phyloP scores from a whole-genome alignment of 2,113 vertebrate genomes.

The Ammodytes marinus region DNA sequence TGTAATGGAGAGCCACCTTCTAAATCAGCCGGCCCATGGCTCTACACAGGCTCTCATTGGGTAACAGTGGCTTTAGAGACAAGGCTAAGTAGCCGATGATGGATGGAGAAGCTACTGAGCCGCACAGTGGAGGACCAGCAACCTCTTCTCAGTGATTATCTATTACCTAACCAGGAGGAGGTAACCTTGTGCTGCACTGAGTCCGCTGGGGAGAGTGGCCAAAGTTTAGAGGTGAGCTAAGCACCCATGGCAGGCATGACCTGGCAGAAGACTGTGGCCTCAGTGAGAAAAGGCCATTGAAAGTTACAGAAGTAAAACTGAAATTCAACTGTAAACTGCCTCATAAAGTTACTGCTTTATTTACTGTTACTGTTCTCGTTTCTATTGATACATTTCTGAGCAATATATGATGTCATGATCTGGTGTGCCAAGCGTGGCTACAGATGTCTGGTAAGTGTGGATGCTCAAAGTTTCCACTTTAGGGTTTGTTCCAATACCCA shows the following conservation, averaged over 20 bases:
- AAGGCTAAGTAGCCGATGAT: conserved; percentile 59
- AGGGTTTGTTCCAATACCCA: too few relatives aligned
- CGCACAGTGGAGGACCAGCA: conserved; percentile 46
- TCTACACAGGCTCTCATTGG: conserved; percentile 78
- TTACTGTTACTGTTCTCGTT: not conserved
- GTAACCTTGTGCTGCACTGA: conserved; percentile 57
- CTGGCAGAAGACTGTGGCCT: conserved; percentile 14
- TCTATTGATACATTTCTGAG: not conserved
- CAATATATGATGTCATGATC: not conserved
- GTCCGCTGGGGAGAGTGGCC: conserved; percentile 15
- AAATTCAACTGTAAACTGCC: not conserved
- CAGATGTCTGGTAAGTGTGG: not conserved
- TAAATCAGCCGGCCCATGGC: conserved; percentile 72
- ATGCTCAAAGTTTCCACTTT: not conserved
- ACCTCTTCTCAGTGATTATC: conserved; percentile 76
- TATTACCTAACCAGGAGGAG: conserved; percentile 78
- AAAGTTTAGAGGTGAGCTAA: conserved; percentile 41
- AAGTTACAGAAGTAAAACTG: not conserved
- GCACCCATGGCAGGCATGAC: conserved; percentile 10
- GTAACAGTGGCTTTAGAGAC: conserved; percentile 76
- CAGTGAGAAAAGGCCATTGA: conserved; percentile 1
- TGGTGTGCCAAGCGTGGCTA: not conserved
- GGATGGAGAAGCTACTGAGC: conserved; percentile 46
- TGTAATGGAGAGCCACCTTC: conserved; percentile 52
- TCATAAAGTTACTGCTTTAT: not conserved